A percentile compares a stretch with the other conserved stretches of the same genome.
Conservation (phyloP, 2,113 vertebrate genomes). For the Todiramphus chloris region DNA sequence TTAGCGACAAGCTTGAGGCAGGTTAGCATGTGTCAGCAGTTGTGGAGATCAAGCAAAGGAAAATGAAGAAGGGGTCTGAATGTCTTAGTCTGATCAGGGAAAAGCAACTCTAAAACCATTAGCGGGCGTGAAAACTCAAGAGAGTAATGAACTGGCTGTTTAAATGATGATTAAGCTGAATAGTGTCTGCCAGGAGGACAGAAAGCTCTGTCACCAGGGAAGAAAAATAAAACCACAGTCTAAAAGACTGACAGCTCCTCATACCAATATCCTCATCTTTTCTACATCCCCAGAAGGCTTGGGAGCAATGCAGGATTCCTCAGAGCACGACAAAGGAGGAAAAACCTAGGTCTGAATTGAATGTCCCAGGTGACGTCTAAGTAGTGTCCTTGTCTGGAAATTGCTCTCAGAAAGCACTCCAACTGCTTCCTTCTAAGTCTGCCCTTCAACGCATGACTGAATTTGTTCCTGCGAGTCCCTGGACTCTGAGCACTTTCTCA, state of each 20-base stretch:
- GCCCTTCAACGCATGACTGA: background rate
- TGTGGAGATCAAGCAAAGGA: constrained; percentile 28
- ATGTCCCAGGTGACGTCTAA: background rate
- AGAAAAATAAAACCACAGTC: background rate
- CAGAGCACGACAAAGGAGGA: background rate
- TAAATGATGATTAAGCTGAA: constrained; percentile 44
- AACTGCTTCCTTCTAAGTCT: background rate
- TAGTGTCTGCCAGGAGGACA: constrained; percentile 11
- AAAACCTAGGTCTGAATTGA: background rate
- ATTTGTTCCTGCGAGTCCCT: background rate
- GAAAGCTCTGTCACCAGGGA: constrained; percentile 11
- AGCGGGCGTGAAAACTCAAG: background rate
- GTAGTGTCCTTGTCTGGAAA: background rate
- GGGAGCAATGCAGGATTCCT: background rate
- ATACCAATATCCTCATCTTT: background rate
- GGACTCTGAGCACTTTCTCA: background rate
- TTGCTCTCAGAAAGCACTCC: background rate
- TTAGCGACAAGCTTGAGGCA: background rate
- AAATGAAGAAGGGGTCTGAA: constrained; percentile 4
- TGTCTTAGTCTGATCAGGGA: constrained; percentile 10
- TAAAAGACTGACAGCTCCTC: constrained; percentile 1
- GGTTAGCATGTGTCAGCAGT: constrained; percentile 32
- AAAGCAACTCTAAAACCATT: constrained; percentile 30
- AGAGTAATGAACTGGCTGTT: constrained; percentile 41
- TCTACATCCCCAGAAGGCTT: background rate